Base-by-base conservation (phyloP, 2,888 invertebrate species). In the Smittia aterrima region DNA sequence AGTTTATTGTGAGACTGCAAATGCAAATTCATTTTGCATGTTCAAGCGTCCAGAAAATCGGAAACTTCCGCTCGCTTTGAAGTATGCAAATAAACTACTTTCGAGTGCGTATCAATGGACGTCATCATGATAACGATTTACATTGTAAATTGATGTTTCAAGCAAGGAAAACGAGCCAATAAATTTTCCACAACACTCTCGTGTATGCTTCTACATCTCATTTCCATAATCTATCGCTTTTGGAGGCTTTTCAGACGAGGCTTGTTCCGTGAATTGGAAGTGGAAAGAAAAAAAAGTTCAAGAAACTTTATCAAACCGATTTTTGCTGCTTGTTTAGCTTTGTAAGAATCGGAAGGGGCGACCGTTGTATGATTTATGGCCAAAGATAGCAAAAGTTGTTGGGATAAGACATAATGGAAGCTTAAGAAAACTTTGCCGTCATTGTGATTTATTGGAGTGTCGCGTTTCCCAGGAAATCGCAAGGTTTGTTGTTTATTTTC, bases 401-500 rank as follows among this genome's bases (percentile, higher is more conserved):
- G 22, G n/a, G 58, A 18, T 22, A 22, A 58, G 58, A 58, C 20
- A 58, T 58, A 58, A 58, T 58, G n/a, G 58, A 58, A 58, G 18
- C 20, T 58, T 58, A 58, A 58, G 3, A 58, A 47, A 47, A 47
- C 47, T 47, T 32, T 47, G 47, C 47, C 47, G 58, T 22, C 22
- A 3, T 58, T 58, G 16, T 47, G 22, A 58, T 58, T 58, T 58
- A 58, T 58, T 7, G 58, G 22, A 58, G 7, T 58, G 58, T 58
- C 58, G 18, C 9, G 58, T 58, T 58, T 58, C 58, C n/a, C 22
- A 58, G 58, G 58, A 58, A 22, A 13, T 47, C 47, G 47, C 16
- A 47, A 58, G 4, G 7, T 58, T 58, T 58, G 58, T 58, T 58
- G 58, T 58, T 58, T 58, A 58, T 58, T 58, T 58, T 58, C 58